Evolutionary conservation across 2,888 invertebrate species (phyloP).

Genomic region (Ernsta delagoae): DNA sequence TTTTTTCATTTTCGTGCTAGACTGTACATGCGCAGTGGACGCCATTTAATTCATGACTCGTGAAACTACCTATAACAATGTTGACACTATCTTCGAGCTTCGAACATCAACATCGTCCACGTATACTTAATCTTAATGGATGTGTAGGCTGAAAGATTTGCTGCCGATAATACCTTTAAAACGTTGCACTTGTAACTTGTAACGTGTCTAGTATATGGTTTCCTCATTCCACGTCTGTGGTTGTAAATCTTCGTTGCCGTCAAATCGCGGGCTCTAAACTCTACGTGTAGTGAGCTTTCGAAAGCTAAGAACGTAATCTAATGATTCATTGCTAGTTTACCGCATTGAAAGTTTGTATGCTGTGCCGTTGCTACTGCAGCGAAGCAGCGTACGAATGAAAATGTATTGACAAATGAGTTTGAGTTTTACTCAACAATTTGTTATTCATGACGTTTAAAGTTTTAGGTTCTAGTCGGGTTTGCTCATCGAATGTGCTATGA

Average conservation of each 20-base stretch:
- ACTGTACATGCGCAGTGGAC: no score
- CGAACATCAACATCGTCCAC: background rate
- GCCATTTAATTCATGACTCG: no score
- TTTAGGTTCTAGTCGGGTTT: background rate
- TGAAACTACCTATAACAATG: no score
- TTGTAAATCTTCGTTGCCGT: conserved; percentile 30
- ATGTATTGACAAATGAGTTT: conserved; percentile 5
- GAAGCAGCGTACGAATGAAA: background rate
- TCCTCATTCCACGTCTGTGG: conserved; percentile 26
- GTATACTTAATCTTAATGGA: conserved; percentile 7
- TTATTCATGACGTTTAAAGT: background rate
- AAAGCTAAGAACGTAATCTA: conserved; percentile 23
- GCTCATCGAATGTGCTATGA: background rate
- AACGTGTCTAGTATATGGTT: conserved; percentile 10
- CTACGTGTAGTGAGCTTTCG: conserved; percentile 19
- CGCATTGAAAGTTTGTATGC: conserved; percentile 3
- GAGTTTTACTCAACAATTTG: background rate
- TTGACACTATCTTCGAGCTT: background rate
- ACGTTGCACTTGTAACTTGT: conserved; percentile 24
- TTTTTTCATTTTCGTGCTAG: no score
- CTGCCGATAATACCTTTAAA: conserved; percentile 20
- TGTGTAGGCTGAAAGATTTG: conserved; percentile 18
- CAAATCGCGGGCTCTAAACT: conserved; percentile 18
- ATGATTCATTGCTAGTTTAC: conserved; percentile 14
- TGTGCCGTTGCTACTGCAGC: background rate